These are phyloP conservation scores for Sepioteuthis lessoniana DNA, from an alignment of 2,888 invertebrate species.

Conservation along the genomic window DNA sequence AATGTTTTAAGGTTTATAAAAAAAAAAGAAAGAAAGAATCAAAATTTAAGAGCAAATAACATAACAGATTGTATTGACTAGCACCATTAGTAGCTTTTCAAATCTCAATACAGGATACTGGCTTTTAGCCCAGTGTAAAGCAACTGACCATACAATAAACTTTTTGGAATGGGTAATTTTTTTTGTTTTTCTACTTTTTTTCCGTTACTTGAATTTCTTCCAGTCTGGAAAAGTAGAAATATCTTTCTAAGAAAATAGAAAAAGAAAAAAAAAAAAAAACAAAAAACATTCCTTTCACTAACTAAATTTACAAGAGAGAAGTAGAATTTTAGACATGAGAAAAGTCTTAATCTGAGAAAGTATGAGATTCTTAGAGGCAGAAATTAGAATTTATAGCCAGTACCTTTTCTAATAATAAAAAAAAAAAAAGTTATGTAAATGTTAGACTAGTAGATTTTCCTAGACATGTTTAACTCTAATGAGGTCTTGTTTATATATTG, in stretches of 20 bases:
- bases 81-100: background rate
- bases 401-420: background rate
- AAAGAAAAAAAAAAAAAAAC: too few relatives aligned
- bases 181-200: too few relatives aligned
- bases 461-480: too few relatives aligned
- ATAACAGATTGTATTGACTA: background rate
- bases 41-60: background rate
- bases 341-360: background rate
- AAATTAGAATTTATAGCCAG: background rate
- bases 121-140: background rate
- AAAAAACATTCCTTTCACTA: background rate
- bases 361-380: background rate
- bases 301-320: background rate
- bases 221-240: background rate
- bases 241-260: background rate
- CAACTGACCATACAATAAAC: background rate
- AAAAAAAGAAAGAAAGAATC: background rate
- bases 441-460: too few relatives aligned
- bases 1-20: background rate
- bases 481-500: too few relatives aligned
- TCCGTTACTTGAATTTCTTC: background rate
- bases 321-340: background rate
- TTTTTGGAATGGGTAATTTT: background rate
- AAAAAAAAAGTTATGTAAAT: too few relatives aligned
- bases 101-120: conserved; percentile 13